Evolutionary conservation across 2,797 vertebrate genomes (phyloP).

Genomic region (Acanthornis magna): DNA sequence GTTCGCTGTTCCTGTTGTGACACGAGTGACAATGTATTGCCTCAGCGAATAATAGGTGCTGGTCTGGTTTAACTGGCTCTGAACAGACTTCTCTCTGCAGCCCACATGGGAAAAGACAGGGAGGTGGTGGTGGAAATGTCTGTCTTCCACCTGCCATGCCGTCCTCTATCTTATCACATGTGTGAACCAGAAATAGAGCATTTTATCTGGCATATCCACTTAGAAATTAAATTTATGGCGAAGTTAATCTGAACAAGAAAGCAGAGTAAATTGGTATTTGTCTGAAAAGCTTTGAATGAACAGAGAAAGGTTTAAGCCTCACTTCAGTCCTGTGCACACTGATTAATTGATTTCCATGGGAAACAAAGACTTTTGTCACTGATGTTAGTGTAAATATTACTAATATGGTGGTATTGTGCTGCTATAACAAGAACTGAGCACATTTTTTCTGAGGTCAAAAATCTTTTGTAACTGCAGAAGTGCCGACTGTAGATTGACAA

Average conservation of each 20-base stretch:
- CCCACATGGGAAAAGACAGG: neutral
- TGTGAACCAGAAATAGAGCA: neutral
- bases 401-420: neutral
- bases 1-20: constrained; percentile 22
- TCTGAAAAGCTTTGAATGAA: neutral
- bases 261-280: neutral
- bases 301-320: neutral
- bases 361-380: neutral
- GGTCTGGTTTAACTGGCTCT: neutral
- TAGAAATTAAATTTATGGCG: neutral
- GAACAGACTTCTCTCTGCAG: neutral
- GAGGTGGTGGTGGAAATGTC: neutral
- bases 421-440: neutral
- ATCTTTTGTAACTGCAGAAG: neutral
- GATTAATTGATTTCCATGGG: neutral
- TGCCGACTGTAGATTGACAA: neutral
- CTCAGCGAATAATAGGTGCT: neutral
- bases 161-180: neutral
- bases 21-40: constrained; percentile 5
- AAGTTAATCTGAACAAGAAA: neutral
- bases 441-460: neutral
- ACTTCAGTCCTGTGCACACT: neutral
- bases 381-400: neutral
- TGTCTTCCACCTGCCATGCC: neutral
- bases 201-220: neutral